A percentile compares a stretch with the other conserved stretches of the same genome.
phyloP scores from a whole-genome alignment of 2,888 invertebrate species.

The Mayetiola destructor region DNA sequence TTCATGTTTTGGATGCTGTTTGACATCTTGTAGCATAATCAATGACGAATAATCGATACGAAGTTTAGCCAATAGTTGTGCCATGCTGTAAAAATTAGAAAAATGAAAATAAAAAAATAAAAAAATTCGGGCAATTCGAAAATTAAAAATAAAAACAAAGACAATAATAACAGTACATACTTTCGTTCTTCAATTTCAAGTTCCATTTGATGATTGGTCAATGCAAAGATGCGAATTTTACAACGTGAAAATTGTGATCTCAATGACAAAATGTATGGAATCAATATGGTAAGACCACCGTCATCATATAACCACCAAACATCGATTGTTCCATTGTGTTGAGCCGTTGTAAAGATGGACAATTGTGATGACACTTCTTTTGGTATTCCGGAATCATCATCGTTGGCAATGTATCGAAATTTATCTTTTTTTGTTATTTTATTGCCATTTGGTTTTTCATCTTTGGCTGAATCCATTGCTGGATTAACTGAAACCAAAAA shows the following conservation, averaged over 20 bases:
- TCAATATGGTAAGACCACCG: slow-evolving; percentile 68
- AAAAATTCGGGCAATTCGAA: neutral
- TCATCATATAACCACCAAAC: slow-evolving; percentile 97
- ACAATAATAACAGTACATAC: slow-evolving; percentile 38
- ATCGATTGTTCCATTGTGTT: slow-evolving; percentile 70
- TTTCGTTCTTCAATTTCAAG: slow-evolving; percentile 70
- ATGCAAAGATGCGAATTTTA: slow-evolving; percentile 67
- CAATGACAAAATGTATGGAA: slow-evolving; percentile 73
- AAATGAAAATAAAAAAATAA: neutral
- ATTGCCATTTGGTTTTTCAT: neutral
- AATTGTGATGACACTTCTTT: slow-evolving; percentile 52
- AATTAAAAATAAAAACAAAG: neutral
- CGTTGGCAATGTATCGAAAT: slow-evolving; percentile 43
- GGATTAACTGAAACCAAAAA: neutral
- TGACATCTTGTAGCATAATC: slow-evolving; percentile 81
- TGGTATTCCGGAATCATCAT: slow-evolving; percentile 45
- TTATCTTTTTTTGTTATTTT: slow-evolving; percentile 29
- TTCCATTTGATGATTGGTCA: slow-evolving; percentile 63
- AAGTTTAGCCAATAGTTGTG: slow-evolving; percentile 81
- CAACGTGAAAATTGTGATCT: slow-evolving; percentile 63
- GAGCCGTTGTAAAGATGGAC: slow-evolving; percentile 61
- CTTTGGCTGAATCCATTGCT: neutral
- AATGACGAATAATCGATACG: slow-evolving; percentile 85
- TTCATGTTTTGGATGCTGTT: slow-evolving; percentile 60
- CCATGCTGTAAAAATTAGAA: slow-evolving; percentile 55